Conservation (phyloP, 2,888 invertebrate species). For the Thalpophila matura region DNA sequence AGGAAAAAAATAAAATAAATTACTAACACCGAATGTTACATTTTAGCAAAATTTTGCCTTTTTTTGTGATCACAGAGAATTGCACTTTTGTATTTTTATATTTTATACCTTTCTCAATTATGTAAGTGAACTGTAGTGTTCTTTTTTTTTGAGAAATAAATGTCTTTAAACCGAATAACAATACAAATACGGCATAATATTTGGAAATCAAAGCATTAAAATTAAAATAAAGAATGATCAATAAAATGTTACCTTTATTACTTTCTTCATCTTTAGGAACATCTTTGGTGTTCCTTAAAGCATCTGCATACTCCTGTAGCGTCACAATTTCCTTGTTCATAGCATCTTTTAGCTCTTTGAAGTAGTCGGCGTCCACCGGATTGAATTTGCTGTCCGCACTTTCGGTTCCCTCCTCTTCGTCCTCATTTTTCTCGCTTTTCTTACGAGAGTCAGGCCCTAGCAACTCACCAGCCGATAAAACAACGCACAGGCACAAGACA, state of each 20-base stretch:
- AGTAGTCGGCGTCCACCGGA: conserved; percentile 72
- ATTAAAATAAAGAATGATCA: neutral
- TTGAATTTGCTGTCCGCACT: conserved; percentile 61
- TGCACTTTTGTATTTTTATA: too few relatives aligned
- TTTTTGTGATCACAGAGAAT: too few relatives aligned
- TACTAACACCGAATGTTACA: too few relatives aligned
- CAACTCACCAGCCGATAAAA: conserved; percentile 76
- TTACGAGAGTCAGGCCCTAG: conserved; percentile 79
- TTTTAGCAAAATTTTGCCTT: too few relatives aligned
- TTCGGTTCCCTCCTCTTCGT: conserved; percentile 70
- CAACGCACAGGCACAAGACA: conserved; percentile 75
- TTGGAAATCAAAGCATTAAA: neutral
- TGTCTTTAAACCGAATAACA: too few relatives aligned
- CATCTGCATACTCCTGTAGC: conserved; percentile 81
- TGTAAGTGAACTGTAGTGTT: too few relatives aligned
- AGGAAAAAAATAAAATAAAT: too few relatives aligned
- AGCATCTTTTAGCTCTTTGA: conserved; percentile 77
- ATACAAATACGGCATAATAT: neutral
- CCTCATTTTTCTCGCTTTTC: conserved; percentile 71
- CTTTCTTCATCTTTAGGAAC: conserved; percentile 70
- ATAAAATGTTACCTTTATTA: conserved; percentile 64
- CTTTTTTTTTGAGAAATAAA: too few relatives aligned
- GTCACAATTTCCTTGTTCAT: conserved; percentile 78
- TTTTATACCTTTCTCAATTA: too few relatives aligned
- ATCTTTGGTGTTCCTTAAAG: conserved; percentile 72